These are phyloP conservation scores for Pantherophis vulpinus DNA, from an alignment of 2,797 vertebrate species.

Conservation along the genomic window DNA sequence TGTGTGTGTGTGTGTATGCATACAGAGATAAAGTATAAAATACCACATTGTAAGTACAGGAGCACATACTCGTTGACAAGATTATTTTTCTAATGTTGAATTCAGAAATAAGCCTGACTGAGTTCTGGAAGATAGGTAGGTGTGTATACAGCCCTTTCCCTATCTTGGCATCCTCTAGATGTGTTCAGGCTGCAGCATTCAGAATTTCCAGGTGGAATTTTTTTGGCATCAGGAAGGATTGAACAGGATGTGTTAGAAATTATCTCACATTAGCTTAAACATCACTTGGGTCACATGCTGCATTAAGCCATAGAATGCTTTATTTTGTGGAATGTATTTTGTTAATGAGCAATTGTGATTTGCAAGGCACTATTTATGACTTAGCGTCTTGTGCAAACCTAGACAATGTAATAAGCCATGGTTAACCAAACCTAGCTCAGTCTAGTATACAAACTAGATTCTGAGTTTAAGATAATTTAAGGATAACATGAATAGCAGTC, in stretches of 20 bases:
- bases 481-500: neutral
- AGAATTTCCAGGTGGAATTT: neutral
- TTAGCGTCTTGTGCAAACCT: neutral
- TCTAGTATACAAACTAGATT: neutral
- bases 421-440: neutral
- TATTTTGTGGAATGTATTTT: neutral
- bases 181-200: neutral
- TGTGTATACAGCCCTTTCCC: neutral
- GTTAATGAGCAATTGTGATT: neutral
- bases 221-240: neutral
- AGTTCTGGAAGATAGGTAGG: neutral
- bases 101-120: neutral
- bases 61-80: neutral
- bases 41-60: neutral
- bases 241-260: neutral
- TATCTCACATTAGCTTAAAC: neutral
- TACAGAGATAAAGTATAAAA: neutral
- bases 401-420: neutral
- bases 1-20: too few species aligned
- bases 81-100: neutral
- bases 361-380: neutral
- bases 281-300: neutral
- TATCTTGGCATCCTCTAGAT: neutral
- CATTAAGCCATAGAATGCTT: neutral
- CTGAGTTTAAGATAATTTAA: neutral